phyloP scores from a whole-genome alignment of 2,113 vertebrate species.

The Diphyllodes magnificus region DNA sequence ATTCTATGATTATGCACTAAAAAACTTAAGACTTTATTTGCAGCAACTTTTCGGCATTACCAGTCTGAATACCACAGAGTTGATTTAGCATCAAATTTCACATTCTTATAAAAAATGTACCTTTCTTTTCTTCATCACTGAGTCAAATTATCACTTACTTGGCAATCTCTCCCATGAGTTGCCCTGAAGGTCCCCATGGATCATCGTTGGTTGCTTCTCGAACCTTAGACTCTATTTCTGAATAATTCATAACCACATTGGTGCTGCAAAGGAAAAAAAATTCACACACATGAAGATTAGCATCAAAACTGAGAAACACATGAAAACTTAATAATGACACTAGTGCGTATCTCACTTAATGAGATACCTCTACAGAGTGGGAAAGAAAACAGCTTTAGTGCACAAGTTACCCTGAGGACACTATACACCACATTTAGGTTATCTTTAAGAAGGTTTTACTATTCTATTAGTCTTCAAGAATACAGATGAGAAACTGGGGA shows the following conservation, averaged over 20 bases:
- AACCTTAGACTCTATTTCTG: conserved; percentile 98
- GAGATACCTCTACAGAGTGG: conserved; percentile 72
- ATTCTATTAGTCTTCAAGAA: conserved; percentile 69
- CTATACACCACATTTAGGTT: conserved; percentile 66
- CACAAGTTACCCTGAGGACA: conserved; percentile 70
- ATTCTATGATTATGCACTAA: not conserved
- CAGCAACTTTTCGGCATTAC: not conserved
- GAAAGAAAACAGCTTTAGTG: conserved; percentile 67
- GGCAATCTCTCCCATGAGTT: conserved; percentile 96
- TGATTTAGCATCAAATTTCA: conserved; percentile 49
- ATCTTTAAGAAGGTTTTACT: conserved; percentile 71
- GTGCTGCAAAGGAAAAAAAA: conserved; percentile 82
- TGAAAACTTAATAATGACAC: conserved; percentile 83
- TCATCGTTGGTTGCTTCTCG: conserved; percentile 99
- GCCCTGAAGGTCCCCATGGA: conserved; percentile 97
- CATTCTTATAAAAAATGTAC: conserved; percentile 55
- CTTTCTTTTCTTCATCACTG: conserved; percentile 69
- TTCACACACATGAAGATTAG: conserved; percentile 75
- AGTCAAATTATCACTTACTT: conserved; percentile 88
- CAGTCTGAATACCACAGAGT: not conserved
- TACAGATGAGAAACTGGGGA: conserved; percentile 56
- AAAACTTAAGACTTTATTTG: not conserved
- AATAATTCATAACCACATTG: conserved; percentile 99
- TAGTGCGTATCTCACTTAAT: conserved; percentile 70
- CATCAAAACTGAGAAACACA: conserved; percentile 81